A percentile compares a stretch with the other conserved stretches of the same genome.
phyloP scores from a whole-genome alignment of 2,113 vertebrate genomes.

The Psittacus erithacus region DNA sequence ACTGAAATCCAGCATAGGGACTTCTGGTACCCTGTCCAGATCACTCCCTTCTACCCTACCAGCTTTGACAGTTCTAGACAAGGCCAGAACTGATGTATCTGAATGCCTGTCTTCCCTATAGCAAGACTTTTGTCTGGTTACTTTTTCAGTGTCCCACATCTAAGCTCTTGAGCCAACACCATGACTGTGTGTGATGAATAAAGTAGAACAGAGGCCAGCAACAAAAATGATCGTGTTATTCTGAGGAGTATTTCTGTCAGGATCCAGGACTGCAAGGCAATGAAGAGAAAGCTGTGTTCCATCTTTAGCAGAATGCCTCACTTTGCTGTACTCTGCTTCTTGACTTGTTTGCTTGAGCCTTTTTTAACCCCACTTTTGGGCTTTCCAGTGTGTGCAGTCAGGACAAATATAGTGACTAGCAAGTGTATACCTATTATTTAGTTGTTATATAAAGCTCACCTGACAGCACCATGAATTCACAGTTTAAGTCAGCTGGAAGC shows the following conservation, averaged over 20 bases:
- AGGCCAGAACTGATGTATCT: not conserved
- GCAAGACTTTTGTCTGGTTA: not conserved
- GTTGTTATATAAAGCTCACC: constrained; percentile 64
- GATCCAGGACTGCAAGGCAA: not conserved
- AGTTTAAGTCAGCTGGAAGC: constrained; percentile 44
- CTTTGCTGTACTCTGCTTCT: not conserved
- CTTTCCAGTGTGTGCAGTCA: constrained; percentile 29
- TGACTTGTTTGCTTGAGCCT: constrained; percentile 15
- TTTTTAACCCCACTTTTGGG: constrained; percentile 17
- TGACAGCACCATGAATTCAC: constrained; percentile 27
- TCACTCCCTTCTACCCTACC: not conserved
- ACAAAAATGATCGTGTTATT: not conserved
- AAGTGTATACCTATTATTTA: constrained; percentile 64
- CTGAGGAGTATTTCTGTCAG: not conserved
- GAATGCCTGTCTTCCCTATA: not conserved
- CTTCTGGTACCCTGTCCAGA: not conserved
- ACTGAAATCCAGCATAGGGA: not conserved
- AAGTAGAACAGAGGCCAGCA: not conserved
- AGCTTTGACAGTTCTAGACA: not conserved
- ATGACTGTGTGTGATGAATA: not conserved
- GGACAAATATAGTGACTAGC: constrained; percentile 49
- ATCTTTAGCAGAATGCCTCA: constrained; percentile 12
- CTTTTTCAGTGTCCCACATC: not conserved
- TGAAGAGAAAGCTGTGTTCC: constrained; percentile 15
- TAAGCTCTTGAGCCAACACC: not conserved